Percentiles rank a stretch among this genome's conserved stretches.
phyloP scores from a whole-genome alignment of 92 coral and sea anemone genomes.

The Phenganax subtilis region DNA sequence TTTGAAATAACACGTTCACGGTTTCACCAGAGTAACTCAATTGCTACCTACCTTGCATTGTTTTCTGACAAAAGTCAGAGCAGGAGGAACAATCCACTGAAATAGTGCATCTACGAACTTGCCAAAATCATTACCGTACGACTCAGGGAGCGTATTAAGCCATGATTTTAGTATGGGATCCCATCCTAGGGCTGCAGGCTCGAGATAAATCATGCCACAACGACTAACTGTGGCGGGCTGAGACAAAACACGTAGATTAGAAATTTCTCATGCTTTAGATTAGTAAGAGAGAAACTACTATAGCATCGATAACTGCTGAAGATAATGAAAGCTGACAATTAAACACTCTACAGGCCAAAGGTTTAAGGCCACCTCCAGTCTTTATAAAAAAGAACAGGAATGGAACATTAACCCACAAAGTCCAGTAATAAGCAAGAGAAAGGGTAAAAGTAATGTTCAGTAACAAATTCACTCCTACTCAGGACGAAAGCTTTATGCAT shows the following conservation, averaged over 20 bases:
- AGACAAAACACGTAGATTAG: neutral
- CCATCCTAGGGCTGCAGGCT: slow-evolving; percentile 96
- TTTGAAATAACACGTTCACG: neutral
- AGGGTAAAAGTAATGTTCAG: no score
- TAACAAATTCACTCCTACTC: no score
- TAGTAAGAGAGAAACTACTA: no score
- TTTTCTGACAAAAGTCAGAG: slow-evolving; percentile 82
- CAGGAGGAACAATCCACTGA: slow-evolving; percentile 85
- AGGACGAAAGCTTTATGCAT: no score
- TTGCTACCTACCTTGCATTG: slow-evolving; percentile 70
- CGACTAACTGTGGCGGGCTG: slow-evolving; percentile 98
- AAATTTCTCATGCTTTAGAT: neutral
- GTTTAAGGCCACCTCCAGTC: no score
- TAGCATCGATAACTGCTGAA: neutral
- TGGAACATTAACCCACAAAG: no score
- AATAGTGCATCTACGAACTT: slow-evolving; percentile 76
- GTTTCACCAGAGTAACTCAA: neutral
- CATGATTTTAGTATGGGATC: slow-evolving; percentile 88
- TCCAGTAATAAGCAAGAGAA: no score
- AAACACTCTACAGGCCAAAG: no score
- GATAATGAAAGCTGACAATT: no score
- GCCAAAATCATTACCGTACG: slow-evolving; percentile 59
- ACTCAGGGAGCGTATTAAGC: slow-evolving; percentile 66
- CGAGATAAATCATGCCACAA: slow-evolving; percentile 97
- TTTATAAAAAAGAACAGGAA: no score